Evolutionary conservation across 2,888 invertebrate species (phyloP), one percentile per base, ranked within the genome.

Genomic region (Tineola bisselliella): DNA sequence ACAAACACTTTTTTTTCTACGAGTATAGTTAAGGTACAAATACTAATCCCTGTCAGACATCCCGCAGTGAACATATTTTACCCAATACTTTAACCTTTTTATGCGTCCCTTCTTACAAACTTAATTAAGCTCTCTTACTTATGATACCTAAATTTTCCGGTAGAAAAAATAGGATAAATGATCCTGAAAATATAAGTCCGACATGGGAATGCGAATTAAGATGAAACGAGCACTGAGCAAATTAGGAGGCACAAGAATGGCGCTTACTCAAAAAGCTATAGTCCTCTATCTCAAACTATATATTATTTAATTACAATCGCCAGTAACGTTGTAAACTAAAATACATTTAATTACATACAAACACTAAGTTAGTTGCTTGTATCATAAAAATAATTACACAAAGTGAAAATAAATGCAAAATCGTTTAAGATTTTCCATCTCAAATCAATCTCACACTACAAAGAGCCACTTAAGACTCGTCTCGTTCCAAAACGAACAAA

Each of bases 391-490:
- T 6, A 52, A n/a, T n/a, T n/a, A n/a, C n/a, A n/a, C n/a, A n/a
- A n/a, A n/a, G n/a, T n/a, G n/a, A 52, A 52, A 52, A 1, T 15
- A 6, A 13, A 52, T 52, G 52, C 6, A 52, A 18, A 56, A 18
- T 19, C 70, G 66, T 73, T 70, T 73, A 69, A 72, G 69, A 76
- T 76, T 72, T 74, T 68, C 71, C 68, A 68, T 65, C 68, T 65
- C 65, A 66, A 60, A 44, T 25, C 60, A 57, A 43, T 65, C 65
- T 70, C 38, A 38, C n/a, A 38, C 38, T 71, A 74, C 74, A 74
- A 76, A 76, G 73, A 72, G 73, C 75, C 79, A 80, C 79, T 81
- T 76, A 76, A 70, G 65, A 63, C 66, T 44, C 59, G 62, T 60
- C 68, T 69, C 74, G 70, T 73, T 73, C 71, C 70, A 68, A 69